Conservation (phyloP, 2,113 vertebrate species). For the Calonectris borealis region DNA sequence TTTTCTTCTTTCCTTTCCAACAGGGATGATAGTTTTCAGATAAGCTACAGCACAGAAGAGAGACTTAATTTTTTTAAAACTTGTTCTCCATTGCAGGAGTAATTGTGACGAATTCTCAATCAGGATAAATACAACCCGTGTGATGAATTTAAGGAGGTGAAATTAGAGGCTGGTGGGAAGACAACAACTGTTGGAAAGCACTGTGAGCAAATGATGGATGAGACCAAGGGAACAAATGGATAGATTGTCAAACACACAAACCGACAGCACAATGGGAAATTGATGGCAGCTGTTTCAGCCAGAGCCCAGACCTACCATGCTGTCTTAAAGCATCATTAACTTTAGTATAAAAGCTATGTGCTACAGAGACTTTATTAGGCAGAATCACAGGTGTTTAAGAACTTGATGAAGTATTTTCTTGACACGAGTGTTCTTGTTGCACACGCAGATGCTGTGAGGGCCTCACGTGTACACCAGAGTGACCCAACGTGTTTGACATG, state of each 20-base stretch:
- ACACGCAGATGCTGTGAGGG: background rate
- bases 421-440: background rate
- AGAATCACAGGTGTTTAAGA: slow-evolving; percentile 32
- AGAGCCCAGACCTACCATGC: background rate
- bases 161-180: slow-evolving; percentile 21
- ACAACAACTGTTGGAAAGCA: background rate
- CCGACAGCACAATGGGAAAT: slow-evolving; percentile 3
- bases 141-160: slow-evolving; percentile 6
- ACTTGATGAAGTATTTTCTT: slow-evolving; percentile 3
- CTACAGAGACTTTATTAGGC: slow-evolving; percentile 26
- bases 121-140: background rate
- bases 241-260: slow-evolving; percentile 30
- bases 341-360: slow-evolving; percentile 20
- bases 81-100: background rate
- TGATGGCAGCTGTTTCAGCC: slow-evolving; percentile 40
- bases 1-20: background rate
- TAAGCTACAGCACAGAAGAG: background rate
- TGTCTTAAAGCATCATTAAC: slow-evolving; percentile 60
- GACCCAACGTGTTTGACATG: background rate
- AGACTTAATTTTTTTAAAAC: background rate
- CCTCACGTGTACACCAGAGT: background rate
- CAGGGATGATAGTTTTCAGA: background rate
- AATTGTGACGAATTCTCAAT: slow-evolving; percentile 26
- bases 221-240: slow-evolving; percentile 21
- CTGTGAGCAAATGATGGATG: background rate